Evolutionary conservation across 2,888 invertebrate species (phyloP), one percentile per base, ranked within the genome.

Genomic region (Ectropis crepuscularia): DNA sequence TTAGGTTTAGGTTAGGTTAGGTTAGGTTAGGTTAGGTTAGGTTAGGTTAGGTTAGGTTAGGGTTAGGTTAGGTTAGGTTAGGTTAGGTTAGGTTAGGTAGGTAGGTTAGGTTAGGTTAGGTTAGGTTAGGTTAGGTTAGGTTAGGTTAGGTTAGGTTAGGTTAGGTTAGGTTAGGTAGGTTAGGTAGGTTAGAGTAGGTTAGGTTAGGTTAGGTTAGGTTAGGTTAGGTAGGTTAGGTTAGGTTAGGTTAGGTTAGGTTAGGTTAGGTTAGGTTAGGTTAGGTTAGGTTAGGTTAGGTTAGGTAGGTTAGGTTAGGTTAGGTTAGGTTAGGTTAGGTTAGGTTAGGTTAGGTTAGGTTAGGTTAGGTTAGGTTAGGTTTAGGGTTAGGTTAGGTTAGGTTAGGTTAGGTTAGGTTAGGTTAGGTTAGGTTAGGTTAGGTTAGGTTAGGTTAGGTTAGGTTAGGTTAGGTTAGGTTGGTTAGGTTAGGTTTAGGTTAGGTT

Each of bases 41-140:
- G 46, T 46, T 46, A 46, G 46, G 46, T 46, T 46, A 43, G 43
- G n/a, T 43, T 43, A n/a, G n/a, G 43, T 43, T 43, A 2, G 28
- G 47, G 16, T 47, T 47, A 47, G 47, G 47, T 47, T 47, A 47
- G 47, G 47, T 47, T 47, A 47, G 47, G 47, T 47, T 47, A 47
- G 47, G 47, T 47, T 47, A 16, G 47, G 47, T 16, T 47, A 16
- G 47, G 46, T 46, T 46, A 46, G 46, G 46, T 46, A n/a, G n/a
- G n/a, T n/a, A n/a, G 16, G 16, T 28, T 47, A 47, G 47, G 47
- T 47, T 47, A 63, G 68, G 65, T 65, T 65, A 65, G 65, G 65
- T 65, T 65, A 65, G 68, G 65, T 68, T 69, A 67, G 69, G 69
- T 69, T 67, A 61, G 66, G 70, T 70, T 68, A 64, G 68, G 70